Conservation (phyloP, 1,140 invertebrate genomes). For the Zaprionus lachaisei region DNA sequence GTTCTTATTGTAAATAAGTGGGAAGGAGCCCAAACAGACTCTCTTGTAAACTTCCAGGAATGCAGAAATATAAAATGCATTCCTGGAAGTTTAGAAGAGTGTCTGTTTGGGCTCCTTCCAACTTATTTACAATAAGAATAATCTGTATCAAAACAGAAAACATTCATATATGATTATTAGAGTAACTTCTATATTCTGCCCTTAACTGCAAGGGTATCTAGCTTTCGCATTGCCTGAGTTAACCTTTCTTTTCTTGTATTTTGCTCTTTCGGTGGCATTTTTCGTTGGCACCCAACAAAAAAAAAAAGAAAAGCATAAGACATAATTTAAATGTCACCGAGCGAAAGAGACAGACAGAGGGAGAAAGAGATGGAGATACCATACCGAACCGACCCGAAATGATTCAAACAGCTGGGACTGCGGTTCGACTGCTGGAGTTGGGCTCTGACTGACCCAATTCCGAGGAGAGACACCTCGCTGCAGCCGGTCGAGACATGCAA, state of each 20-base stretch:
- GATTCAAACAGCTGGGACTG: constrained; percentile 35
- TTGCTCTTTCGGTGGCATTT: constrained; percentile 72
- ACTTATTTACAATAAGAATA: no score
- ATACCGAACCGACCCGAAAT: neutral
- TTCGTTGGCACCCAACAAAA: constrained; percentile 34
- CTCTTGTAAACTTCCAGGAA: no score
- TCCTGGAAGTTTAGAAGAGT: no score
- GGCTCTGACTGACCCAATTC: constrained; percentile 67
- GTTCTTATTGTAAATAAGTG: no score
- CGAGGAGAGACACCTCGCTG: constrained; percentile 45
- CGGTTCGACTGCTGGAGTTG: constrained; percentile 15
- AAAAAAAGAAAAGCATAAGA: constrained; percentile 45
- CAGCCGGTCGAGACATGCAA: constrained; percentile 30
- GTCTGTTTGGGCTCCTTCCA: no score
- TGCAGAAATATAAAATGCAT: no score
- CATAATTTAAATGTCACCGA: constrained; percentile 78
- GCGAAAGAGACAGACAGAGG: constrained; percentile 43
- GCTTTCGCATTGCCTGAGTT: neutral
- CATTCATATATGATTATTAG: no score
- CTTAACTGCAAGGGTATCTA: constrained; percentile 4
- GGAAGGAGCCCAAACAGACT: no score
- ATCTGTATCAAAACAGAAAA: no score
- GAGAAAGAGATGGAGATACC: constrained; percentile 5
- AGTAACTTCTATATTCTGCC: no score
- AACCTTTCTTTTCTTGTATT: neutral